Base-by-base conservation (phyloP, 2,888 invertebrate species). In the Periphyllus acericola region DNA sequence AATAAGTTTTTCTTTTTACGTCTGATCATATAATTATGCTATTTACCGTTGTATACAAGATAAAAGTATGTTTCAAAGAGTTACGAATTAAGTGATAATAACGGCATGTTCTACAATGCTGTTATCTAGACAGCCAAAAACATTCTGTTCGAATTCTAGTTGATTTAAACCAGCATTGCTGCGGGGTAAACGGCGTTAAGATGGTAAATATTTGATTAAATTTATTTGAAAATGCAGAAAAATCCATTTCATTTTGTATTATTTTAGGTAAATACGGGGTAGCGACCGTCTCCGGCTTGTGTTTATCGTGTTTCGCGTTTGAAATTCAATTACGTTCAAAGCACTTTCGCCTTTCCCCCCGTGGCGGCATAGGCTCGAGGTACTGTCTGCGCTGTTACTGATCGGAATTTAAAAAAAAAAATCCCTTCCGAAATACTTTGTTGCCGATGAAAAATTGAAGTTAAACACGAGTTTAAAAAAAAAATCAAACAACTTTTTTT, bases 251-350 rank as follows among this genome's bases (percentile, higher is more conserved):
- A 55, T 83, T 72, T 34, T 9, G 17, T 34, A 72, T 72, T 34
- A 55, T 52, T 72, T 83, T 72, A 72, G 6, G 72, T 55, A 83
- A 83, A 83, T 52, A 83, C n/a, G 68, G 21, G 11, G 5, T 2
- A 6, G 11, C 9, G 6, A 2, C 14, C 29, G 3, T 8, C 25
- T 66, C 4, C 11, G 21, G 21, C 60, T 14, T 21, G 60, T 74
- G 19, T 83, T 34, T 34, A 55, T 74, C 19, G 71, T 72, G 3
- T 55, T 74, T 83, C 5, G 17, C 25, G 36, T 83, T 52, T 60
- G 21, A 60, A 83, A 74, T 83, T 75, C 74, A 75, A 75, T 83
- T 75, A 74, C 29, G 36, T 29, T 29, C 21, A 83, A 83, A 75
- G 32, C 60, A 29, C 5, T 83, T 75, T 60, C 34, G 29, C 4